These are phyloP conservation scores for Zosterops borbonicus DNA, from an alignment of 2,113 vertebrate genomes.

Conservation along the genomic window DNA sequence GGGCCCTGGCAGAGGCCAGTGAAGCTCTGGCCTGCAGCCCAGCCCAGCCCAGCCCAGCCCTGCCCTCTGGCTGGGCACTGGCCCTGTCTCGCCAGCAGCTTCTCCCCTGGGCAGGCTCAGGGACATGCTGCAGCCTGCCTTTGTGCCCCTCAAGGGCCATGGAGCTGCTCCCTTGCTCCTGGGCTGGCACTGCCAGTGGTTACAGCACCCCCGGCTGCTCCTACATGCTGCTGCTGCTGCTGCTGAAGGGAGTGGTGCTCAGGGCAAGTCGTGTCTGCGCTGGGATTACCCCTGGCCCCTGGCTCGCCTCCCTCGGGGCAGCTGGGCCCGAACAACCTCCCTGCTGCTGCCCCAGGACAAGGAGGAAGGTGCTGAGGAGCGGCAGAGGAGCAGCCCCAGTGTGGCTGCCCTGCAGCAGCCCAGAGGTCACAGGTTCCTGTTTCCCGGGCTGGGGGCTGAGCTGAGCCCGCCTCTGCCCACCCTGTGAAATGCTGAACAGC, in stretches of 20 bases:
- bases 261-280: not conserved
- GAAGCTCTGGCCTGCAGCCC: not conserved
- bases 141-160: too few relatives aligned
- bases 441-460: not conserved
- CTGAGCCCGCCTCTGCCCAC: too few relatives aligned
- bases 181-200: too few relatives aligned
- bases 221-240: rapidly evolving
- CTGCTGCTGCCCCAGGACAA: not conserved
- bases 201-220: not conserved
- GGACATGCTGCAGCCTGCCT: not conserved
- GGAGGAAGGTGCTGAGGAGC: not conserved
- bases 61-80: too few relatives aligned
- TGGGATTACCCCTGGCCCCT: too few relatives aligned
- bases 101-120: not conserved
- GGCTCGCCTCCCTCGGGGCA: too few relatives aligned
- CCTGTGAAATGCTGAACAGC: rapidly evolving
- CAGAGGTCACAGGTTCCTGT: not conserved
- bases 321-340: not conserved
- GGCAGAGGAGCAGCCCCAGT: rapidly evolving
- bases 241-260: not conserved
- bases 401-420: not conserved
- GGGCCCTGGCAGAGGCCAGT: not conserved
- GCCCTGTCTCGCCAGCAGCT: not conserved
- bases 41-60: not conserved
- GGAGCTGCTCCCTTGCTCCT: not conserved